Percentiles rank a stretch among this genome's conserved stretches.
Evolutionary conservation across 1,140 invertebrate species (phyloP).

Genomic region (Trichogramma pretiosum): DNA sequence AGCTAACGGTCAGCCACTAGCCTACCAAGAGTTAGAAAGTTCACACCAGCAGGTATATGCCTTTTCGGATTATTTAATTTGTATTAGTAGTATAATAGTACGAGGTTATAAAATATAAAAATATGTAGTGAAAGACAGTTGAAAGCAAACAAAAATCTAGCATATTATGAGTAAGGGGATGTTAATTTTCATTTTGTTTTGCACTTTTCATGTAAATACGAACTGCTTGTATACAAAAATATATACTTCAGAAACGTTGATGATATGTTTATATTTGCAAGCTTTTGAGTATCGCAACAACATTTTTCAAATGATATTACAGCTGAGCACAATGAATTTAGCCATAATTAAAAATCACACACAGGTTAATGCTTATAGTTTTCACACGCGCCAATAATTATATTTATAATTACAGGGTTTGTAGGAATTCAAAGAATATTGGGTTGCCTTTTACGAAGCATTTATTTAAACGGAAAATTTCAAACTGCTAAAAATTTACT

Average conservation of each 20-base stretch:
- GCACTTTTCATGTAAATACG: conserved; percentile 2
- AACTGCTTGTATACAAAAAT: conserved; percentile 20
- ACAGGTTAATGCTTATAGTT: conserved; percentile 26
- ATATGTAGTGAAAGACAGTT: conserved; percentile 15
- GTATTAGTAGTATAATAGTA: conserved; percentile 30
- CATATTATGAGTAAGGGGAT: conserved; percentile 3
- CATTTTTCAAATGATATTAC: no score
- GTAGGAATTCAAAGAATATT: conserved; percentile 2
- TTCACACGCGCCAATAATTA: conserved; percentile 22
- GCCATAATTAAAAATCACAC: conserved; percentile 25
- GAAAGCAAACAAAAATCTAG: no score
- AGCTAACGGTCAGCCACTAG: conserved; percentile 29
- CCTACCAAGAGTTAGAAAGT: conserved; percentile 27
- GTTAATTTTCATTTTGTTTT: conserved; percentile 4
- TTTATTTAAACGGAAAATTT: conserved; percentile 1
- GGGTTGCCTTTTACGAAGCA: conserved; percentile 10
- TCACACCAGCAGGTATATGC: conserved; percentile 27
- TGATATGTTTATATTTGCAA: no score
- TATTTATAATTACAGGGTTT: not conserved
- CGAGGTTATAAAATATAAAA: conserved; percentile 21
- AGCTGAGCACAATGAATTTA: no score
- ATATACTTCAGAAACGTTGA: conserved; percentile 22
- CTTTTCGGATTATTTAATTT: conserved; percentile 28
- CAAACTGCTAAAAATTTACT: conserved; percentile 6
- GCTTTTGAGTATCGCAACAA: conserved; percentile 12